Evolutionary conservation across 2,797 vertebrate genomes (phyloP).

Genomic region (Muscicapa striata): DNA sequence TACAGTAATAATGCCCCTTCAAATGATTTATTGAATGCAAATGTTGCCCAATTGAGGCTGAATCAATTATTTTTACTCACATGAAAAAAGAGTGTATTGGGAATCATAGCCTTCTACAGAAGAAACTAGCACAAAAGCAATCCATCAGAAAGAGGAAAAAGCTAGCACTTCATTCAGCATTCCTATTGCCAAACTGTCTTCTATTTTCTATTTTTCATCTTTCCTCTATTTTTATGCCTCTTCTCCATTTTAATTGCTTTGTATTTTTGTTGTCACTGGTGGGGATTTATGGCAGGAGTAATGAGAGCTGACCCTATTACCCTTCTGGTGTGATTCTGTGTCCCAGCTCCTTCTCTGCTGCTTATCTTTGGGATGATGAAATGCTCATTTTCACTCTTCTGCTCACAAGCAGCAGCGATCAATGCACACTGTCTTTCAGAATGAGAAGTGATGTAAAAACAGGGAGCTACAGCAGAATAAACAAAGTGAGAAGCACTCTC

Average conservation of each 20-base stretch:
- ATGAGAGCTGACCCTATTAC: not conserved
- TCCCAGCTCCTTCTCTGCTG: not conserved
- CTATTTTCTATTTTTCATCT: not conserved
- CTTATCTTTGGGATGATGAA: not conserved
- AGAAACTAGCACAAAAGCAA: not conserved
- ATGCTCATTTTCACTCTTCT: not conserved
- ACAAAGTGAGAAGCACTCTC: fast-evolving
- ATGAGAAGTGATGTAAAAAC: not conserved
- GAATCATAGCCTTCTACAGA: not conserved
- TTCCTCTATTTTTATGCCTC: not conserved
- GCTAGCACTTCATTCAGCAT: not conserved
- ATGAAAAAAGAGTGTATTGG: not conserved
- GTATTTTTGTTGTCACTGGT: not conserved
- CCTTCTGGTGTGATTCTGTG: fast-evolving
- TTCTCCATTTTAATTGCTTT: not conserved
- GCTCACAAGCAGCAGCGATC: not conserved
- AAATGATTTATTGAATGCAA: not conserved
- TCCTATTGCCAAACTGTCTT: not conserved
- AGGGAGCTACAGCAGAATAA: not conserved
- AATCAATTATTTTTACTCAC: not conserved
- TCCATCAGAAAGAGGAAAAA: not conserved
- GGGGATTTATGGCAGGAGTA: not conserved
- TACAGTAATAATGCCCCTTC: not conserved
- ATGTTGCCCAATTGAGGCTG: not conserved
- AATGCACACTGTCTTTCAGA: not conserved